These are phyloP conservation scores for Chaetorhynchus papuensis DNA, from an alignment of 2,113 vertebrate species.

Conservation along the genomic window DNA sequence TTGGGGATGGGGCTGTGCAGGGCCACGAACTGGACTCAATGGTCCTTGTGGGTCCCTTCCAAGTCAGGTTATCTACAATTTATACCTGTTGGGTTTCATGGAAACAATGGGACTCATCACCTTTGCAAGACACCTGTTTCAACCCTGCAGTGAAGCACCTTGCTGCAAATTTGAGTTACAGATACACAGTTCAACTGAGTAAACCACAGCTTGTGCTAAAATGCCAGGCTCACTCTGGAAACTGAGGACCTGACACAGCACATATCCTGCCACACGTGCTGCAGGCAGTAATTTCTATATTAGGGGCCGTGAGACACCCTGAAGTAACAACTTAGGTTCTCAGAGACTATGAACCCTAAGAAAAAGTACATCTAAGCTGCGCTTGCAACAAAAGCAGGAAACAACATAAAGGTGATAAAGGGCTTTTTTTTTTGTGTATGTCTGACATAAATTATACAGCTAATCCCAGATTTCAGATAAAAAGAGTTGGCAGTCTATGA, in stretches of 20 bases:
- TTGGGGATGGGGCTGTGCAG: neutral
- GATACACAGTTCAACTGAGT: neutral
- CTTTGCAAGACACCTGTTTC: accelerated
- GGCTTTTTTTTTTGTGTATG: neutral
- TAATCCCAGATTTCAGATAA: neutral
- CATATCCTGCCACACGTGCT: accelerated
- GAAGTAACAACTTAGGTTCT: neutral
- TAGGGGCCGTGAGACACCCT: neutral
- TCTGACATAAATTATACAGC: neutral
- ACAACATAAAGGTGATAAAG: accelerated
- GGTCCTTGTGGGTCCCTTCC: neutral
- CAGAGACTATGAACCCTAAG: neutral
- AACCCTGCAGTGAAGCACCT: neutral
- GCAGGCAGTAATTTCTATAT: neutral
- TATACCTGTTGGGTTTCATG: neutral
- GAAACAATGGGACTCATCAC: neutral
- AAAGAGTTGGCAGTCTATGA: neutral
- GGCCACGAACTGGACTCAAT: neutral
- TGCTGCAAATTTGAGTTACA: neutral
- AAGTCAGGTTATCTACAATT: neutral
- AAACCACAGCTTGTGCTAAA: neutral
- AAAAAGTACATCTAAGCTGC: neutral
- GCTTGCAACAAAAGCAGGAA: neutral
- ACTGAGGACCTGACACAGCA: neutral
- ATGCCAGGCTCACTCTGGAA: neutral